These are phyloP conservation scores for Hydriomena furcata DNA, from an alignment of 2,888 invertebrate species.

Conservation along the genomic window DNA sequence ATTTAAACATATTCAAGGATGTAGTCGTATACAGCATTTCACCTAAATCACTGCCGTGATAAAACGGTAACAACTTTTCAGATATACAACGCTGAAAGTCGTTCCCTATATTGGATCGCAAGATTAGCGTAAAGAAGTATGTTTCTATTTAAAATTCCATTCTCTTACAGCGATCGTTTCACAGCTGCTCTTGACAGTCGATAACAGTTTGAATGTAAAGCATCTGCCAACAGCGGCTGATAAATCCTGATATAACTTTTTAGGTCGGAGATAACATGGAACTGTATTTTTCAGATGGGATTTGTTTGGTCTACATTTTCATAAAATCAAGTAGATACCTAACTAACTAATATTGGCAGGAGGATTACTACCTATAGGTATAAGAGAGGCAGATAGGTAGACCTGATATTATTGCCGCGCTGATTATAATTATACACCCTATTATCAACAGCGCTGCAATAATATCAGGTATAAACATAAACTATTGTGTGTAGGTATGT, in stretches of 20 bases:
- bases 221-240: slow-evolving; percentile 17
- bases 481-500: no score
- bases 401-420: no score
- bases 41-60: neutral
- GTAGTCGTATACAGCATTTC: no score
- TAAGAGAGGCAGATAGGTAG: no score
- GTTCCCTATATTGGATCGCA: slow-evolving; percentile 31
- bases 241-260: slow-evolving; percentile 19
- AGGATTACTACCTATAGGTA: no score
- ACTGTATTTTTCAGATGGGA: neutral
- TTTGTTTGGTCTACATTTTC: no score
- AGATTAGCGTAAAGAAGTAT: slow-evolving; percentile 64
- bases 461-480: no score
- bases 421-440: no score
- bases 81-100: slow-evolving; percentile 28
- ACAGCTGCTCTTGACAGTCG: slow-evolving; percentile 62
- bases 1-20: no score
- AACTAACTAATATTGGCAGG: no score
- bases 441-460: no score
- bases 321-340: no score
- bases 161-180: slow-evolving; percentile 42
- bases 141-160: slow-evolving; percentile 70
- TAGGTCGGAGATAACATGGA: neutral
- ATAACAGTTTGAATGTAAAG: slow-evolving; percentile 43
- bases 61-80: neutral